Percentiles rank a stretch among this genome's conserved stretches.
Evolutionary conservation across 1,140 invertebrate genomes (phyloP).

Genomic region (Asobara japonica): DNA sequence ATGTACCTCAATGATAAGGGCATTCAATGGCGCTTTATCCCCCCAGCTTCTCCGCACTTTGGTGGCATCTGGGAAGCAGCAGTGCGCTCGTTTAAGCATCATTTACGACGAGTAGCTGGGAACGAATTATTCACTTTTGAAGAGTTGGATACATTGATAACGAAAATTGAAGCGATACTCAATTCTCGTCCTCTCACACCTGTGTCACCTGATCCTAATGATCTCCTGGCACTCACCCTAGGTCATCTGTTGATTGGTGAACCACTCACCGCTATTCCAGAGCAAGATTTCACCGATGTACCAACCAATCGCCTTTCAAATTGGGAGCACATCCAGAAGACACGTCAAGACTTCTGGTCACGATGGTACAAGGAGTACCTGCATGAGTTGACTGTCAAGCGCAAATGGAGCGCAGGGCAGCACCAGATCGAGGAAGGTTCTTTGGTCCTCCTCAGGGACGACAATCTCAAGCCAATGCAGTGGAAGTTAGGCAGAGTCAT

Average conservation of each 20-base stretch:
- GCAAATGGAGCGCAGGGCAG: not conserved
- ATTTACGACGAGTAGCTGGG: not conserved
- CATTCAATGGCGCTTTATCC: not conserved
- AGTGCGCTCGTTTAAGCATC: not conserved
- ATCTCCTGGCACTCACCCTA: not conserved
- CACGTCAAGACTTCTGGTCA: not conserved
- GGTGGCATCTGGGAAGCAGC: slow-evolving; percentile 16
- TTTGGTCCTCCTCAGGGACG: not conserved
- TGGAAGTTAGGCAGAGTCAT: not conserved
- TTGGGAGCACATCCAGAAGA: not conserved
- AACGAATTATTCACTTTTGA: not conserved
- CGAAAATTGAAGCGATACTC: not conserved
- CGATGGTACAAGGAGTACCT: not conserved
- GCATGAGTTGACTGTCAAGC: not conserved
- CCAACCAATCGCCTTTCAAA: not conserved
- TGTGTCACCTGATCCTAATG: slow-evolving; percentile 15
- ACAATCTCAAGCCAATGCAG: not conserved
- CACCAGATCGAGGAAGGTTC: not conserved
- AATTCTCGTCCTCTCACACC: slow-evolving; percentile 15
- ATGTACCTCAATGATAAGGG: not conserved
- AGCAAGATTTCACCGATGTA: not conserved
- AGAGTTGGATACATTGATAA: slow-evolving; percentile 1
- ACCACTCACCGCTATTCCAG: not conserved
- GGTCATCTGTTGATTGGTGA: slow-evolving; percentile 11
- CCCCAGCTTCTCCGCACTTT: not conserved